Evolutionary conservation across 1,140 invertebrate species (phyloP).

Genomic region (Diabrotica undecimpunctata): DNA sequence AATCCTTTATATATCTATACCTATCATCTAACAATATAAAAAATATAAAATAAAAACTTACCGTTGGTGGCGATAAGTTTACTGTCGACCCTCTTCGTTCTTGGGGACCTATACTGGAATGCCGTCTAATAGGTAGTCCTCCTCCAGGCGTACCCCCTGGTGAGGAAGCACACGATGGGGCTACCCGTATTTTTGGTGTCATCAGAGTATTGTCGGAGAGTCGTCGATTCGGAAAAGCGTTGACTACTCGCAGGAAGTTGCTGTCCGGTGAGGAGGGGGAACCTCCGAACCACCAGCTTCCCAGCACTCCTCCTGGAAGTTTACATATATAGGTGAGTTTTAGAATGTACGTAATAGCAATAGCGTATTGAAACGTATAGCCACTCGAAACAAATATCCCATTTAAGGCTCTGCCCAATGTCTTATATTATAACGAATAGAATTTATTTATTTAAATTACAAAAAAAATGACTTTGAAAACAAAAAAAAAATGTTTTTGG

Average conservation of each 20-base stretch:
- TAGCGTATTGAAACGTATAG: no score
- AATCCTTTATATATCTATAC: no score
- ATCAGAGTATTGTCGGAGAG: conserved; percentile 89
- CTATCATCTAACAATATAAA: no score
- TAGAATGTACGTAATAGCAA: not conserved
- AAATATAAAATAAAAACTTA: conserved; percentile 44
- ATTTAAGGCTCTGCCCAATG: no score
- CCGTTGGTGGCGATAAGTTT: conserved; percentile 82
- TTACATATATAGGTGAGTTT: not conserved
- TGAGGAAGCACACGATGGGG: conserved; percentile 79
- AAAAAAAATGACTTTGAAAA: no score
- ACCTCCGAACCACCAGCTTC: conserved; percentile 69
- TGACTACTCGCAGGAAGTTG: conserved; percentile 81
- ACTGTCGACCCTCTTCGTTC: conserved; percentile 79
- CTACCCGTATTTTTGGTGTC: conserved; percentile 82
- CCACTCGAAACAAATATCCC: no score
- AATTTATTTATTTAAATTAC: no score
- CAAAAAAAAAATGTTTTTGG: no score
- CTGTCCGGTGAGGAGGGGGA: conserved; percentile 76
- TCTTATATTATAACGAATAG: no score
- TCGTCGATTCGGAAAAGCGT: conserved; percentile 75
- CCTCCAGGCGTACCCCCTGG: conserved; percentile 77
- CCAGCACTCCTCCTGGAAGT: conserved; percentile 57
- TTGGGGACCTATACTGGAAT: conserved; percentile 85
- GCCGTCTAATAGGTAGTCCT: conserved; percentile 76